phyloP scores from a whole-genome alignment of 2,797 vertebrate species.

The Gymnoscopelus braueri region DNA sequence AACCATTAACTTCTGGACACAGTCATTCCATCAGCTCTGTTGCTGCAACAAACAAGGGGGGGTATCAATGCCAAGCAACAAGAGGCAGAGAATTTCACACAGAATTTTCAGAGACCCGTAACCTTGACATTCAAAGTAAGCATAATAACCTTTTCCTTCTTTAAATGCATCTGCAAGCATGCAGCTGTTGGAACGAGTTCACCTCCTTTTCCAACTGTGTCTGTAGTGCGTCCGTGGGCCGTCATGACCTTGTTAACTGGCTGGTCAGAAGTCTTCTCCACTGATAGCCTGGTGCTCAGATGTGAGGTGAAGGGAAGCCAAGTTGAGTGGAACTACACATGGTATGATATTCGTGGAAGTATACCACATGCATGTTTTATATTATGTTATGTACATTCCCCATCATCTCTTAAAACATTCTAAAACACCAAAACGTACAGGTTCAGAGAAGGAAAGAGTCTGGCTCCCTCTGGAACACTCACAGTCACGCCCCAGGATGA shows the following conservation, averaged over 20 bases:
- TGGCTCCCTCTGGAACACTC: background rate
- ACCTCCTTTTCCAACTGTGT: background rate
- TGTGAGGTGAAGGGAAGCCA: slow-evolving; percentile 58
- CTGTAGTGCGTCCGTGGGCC: slow-evolving; percentile 65
- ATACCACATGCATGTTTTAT: background rate
- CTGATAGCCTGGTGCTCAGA: slow-evolving; percentile 69
- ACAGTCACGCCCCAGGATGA: slow-evolving; percentile 60
- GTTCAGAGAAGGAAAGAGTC: slow-evolving; percentile 16
- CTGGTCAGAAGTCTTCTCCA: slow-evolving; percentile 76
- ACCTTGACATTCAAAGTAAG: slow-evolving; percentile 20
- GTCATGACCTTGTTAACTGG: slow-evolving; percentile 65
- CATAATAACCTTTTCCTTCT: background rate
- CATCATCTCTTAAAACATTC: background rate
- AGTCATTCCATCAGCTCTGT: background rate
- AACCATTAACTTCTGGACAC: rapidly evolving
- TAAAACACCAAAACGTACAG: slow-evolving; percentile 45
- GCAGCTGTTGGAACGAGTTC: background rate
- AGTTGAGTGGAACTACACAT: slow-evolving; percentile 73
- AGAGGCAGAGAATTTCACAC: slow-evolving; percentile 25
- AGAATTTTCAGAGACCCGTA: background rate
- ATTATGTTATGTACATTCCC: background rate
- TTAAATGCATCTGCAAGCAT: background rate
- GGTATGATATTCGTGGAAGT: slow-evolving; percentile 51
- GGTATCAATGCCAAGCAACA: slow-evolving; percentile 43
- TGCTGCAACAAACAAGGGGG: background rate